These are phyloP conservation scores for Catostylus mosaicus DNA, from an alignment of 30 jellyfish, hydroid and myxozoan species.

Conservation along the genomic window DNA sequence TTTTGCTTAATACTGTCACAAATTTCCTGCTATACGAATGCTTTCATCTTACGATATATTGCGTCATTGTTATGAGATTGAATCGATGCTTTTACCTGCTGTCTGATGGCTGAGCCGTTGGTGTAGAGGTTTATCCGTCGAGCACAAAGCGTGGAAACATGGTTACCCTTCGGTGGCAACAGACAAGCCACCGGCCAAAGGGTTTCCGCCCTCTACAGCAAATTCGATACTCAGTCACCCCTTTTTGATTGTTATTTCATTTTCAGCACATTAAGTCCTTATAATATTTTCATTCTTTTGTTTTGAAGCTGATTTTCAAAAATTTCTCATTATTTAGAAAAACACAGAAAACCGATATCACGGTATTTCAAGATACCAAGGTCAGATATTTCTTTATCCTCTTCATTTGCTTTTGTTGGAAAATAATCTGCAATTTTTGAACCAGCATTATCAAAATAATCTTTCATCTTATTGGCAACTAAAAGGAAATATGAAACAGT, in stretches of 20 bases:
- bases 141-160: background rate
- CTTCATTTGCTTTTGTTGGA: background rate
- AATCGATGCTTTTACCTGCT: background rate
- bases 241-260: background rate
- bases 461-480: background rate
- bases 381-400: background rate
- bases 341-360: background rate
- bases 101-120: slow-evolving; percentile 7
- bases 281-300: too few species aligned
- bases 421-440: background rate
- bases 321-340: too few species aligned
- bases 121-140: slow-evolving; percentile 6
- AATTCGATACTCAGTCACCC: slow-evolving; percentile 7
- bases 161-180: background rate
- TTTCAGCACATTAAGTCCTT: too few species aligned
- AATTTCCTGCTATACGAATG: too few species aligned
- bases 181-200: background rate
- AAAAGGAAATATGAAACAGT: background rate
- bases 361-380: background rate
- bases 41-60: background rate
- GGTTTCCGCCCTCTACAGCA: background rate
- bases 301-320: too few species aligned
- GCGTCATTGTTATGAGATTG: background rate
- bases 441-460: background rate
- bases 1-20: too few species aligned